A percentile compares a stretch with the other conserved stretches of the same genome.
phyloP scores from a whole-genome alignment of 1,140 invertebrate species.

The Dendroctonus valens region DNA sequence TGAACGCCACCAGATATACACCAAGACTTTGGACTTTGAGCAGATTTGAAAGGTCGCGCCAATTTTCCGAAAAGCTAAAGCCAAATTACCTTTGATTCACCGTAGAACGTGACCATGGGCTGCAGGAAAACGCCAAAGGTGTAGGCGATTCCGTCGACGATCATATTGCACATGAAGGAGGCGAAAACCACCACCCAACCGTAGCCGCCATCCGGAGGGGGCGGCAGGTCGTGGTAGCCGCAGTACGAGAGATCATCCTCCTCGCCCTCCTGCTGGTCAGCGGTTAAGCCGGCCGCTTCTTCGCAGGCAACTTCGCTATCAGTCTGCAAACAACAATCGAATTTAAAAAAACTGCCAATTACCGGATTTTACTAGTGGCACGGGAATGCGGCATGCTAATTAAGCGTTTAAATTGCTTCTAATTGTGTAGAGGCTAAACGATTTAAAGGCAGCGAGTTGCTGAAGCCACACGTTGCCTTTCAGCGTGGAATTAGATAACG shows the following conservation, averaged over 20 bases:
- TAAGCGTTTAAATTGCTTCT: no score
- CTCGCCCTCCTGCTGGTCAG: conserved; percentile 58
- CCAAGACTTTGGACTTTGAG: no score
- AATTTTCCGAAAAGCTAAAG: no score
- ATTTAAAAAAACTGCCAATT: background rate
- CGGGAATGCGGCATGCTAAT: no score
- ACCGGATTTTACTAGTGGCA: no score
- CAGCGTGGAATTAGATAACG: no score
- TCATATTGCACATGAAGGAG: conserved; percentile 96
- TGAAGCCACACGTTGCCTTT: no score
- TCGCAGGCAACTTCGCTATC: conserved; percentile 82
- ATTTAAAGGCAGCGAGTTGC: no score
- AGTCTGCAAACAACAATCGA: conserved; percentile 55
- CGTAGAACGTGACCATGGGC: conserved; percentile 79
- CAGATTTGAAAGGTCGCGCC: no score
- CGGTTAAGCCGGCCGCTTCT: conserved; percentile 72
- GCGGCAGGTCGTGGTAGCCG: conserved; percentile 74
- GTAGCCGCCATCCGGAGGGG: conserved; percentile 82
- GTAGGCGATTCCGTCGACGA: conserved; percentile 96
- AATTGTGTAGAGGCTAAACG: no score
- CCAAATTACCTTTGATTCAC: conserved; percentile 63
- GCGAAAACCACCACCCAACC: conserved; percentile 93
- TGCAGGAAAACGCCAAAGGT: conserved; percentile 88
- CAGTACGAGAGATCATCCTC: conserved; percentile 71
- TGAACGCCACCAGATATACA: no score